Evolutionary conservation across 2,797 vertebrate species (phyloP).

Genomic region (Trachurus trachurus): DNA sequence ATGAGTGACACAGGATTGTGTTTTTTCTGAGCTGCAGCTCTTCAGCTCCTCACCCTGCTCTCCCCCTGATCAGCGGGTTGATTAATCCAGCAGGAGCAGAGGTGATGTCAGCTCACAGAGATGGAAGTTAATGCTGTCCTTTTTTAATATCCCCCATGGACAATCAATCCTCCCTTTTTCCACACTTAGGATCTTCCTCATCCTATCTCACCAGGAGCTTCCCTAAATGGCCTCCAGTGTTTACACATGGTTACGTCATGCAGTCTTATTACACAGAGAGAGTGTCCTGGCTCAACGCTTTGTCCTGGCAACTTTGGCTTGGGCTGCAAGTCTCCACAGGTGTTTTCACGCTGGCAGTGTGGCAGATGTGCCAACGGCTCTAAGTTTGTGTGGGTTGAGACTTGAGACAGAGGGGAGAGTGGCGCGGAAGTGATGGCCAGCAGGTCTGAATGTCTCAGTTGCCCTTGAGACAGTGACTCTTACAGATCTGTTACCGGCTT

Average conservation of each 20-base stretch:
- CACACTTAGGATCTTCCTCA: background rate
- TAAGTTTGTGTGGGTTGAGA: constrained; percentile 28
- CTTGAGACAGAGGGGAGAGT: constrained; percentile 3
- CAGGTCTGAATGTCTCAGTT: constrained; percentile 14
- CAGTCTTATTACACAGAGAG: constrained; percentile 1
- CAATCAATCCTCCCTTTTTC: background rate
- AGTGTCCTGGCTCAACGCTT: constrained; percentile 19
- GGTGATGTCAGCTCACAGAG: constrained; percentile 51
- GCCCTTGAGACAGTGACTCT: constrained; percentile 31
- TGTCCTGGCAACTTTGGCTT: constrained; percentile 44
- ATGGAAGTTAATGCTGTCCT: constrained; percentile 49
- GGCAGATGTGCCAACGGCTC: constrained; percentile 26
- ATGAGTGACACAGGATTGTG: constrained; percentile 41
- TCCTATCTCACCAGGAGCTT: constrained; percentile 37
- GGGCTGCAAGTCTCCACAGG: constrained; percentile 50
- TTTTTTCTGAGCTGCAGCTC: constrained; percentile 32
- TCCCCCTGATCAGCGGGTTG: constrained; percentile 23
- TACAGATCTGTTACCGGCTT: background rate
- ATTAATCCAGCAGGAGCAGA: constrained; percentile 42
- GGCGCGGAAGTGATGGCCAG: constrained; percentile 16
- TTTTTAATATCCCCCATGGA: background rate
- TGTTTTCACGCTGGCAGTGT: constrained; percentile 32
- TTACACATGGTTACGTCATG: constrained; percentile 64
- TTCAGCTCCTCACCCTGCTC: constrained; percentile 1
- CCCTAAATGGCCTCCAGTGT: constrained; percentile 55